Conservation (phyloP, 37 sponge, comb jelly and placozoan species). For the Beroe forskalii region DNA sequence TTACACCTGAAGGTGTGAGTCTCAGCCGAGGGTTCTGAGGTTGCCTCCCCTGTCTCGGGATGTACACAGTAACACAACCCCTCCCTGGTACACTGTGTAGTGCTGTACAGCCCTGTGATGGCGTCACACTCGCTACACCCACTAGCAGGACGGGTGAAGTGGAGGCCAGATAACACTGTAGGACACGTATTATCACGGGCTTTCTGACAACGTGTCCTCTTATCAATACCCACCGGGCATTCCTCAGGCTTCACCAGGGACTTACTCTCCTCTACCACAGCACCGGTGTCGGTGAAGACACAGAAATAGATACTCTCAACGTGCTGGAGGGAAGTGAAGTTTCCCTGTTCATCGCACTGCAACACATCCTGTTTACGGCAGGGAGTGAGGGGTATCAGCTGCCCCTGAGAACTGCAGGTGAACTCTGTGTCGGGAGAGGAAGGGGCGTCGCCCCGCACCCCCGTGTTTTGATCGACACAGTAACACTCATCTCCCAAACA, state of each 20-base stretch:
- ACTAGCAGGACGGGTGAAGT: not conserved
- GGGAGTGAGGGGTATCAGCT: not conserved
- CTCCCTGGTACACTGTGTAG: not conserved
- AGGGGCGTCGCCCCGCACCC: not conserved
- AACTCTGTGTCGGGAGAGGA: not conserved
- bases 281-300: conserved; percentile 34
- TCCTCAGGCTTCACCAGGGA: not conserved
- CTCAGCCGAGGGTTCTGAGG: not conserved
- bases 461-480: conserved; percentile 13
- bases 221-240: not conserved
- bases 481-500: conserved; percentile 19
- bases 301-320: not conserved
- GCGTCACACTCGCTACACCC: not conserved
- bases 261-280: not conserved
- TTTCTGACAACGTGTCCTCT: not conserved
- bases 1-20: conserved; percentile 40
- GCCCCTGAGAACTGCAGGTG: not conserved
- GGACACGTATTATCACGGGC: conserved; percentile 3
- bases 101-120: not conserved
- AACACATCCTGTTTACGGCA: not conserved
- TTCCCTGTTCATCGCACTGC: not conserved
- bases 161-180: not conserved
- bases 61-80: conserved; percentile 35
- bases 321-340: not conserved
- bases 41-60: not conserved